A percentile compares a stretch with the other conserved stretches of the same genome.
phyloP scores from a whole-genome alignment of 2,888 invertebrate species.

The Formica aserva region DNA sequence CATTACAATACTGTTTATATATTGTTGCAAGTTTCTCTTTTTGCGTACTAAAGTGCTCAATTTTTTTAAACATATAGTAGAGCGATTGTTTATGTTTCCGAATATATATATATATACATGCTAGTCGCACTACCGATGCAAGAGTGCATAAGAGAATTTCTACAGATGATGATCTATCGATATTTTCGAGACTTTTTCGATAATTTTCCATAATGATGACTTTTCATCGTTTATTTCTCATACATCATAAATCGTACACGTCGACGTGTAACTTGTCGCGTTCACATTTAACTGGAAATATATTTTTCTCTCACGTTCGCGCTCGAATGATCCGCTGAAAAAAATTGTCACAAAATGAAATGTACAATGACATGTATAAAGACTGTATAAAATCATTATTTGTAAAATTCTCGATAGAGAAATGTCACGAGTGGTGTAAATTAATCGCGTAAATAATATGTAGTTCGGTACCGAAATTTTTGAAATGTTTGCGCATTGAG shows the following conservation, averaged over 20 bases:
- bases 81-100: neutral
- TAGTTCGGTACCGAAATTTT: neutral
- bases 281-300: neutral
- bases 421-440: slow-evolving; percentile 52
- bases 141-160: neutral
- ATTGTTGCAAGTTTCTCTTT: neutral
- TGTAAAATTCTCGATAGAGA: slow-evolving; percentile 59
- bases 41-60: neutral
- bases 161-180: neutral
- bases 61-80: neutral
- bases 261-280: neutral
- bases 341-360: slow-evolving; percentile 64
- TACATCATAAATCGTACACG: neutral
- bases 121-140: neutral
- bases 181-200: neutral
- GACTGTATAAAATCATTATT: slow-evolving; percentile 42
- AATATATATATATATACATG: too few relatives aligned
- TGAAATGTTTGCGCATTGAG: neutral
- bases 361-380: slow-evolving; percentile 38
- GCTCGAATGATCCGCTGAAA: slow-evolving; percentile 25
- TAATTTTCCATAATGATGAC: neutral
- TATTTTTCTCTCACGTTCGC: neutral
- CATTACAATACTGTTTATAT: neutral
- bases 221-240: neutral
- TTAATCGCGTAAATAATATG: neutral